phyloP scores from a whole-genome alignment of 2,888 invertebrate species.

The Cinara cedri region DNA sequence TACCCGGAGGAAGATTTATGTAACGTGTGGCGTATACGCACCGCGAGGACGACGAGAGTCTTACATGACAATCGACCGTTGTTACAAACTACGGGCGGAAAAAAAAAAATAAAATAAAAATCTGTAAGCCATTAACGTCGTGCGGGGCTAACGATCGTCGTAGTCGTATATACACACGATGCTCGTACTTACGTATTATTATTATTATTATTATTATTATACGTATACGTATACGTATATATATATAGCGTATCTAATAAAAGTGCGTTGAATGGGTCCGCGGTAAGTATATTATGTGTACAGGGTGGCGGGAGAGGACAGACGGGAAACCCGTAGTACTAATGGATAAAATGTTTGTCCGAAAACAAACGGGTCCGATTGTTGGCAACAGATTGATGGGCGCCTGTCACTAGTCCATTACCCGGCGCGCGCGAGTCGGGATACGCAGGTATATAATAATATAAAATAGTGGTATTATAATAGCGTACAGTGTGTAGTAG shows the following conservation, averaged over 20 bases:
- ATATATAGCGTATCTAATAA: not conserved
- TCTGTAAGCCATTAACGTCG: constrained; percentile 35
- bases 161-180: constrained; percentile 18
- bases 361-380: constrained; percentile 55
- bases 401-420: constrained; percentile 57
- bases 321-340: constrained; percentile 41
- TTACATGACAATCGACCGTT: constrained; percentile 25
- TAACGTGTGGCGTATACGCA: not conserved
- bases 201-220: no score
- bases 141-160: constrained; percentile 24
- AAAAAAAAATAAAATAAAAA: constrained; percentile 20
- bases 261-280: constrained; percentile 28
- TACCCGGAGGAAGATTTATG: not conserved
- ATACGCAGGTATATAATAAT: no score
- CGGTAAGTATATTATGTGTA: not conserved
- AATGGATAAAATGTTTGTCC: constrained; percentile 57
- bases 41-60: not conserved
- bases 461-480: not conserved
- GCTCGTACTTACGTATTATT: not conserved
- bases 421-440: not conserved
- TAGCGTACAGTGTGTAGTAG: no score
- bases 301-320: not conserved
- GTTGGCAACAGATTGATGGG: constrained; percentile 57
- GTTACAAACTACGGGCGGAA: constrained; percentile 12
- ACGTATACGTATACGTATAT: not conserved